Percentiles rank a stretch among this genome's conserved stretches.
phyloP scores from a whole-genome alignment of 1,140 invertebrate species.

The Caerostris extrusa region DNA sequence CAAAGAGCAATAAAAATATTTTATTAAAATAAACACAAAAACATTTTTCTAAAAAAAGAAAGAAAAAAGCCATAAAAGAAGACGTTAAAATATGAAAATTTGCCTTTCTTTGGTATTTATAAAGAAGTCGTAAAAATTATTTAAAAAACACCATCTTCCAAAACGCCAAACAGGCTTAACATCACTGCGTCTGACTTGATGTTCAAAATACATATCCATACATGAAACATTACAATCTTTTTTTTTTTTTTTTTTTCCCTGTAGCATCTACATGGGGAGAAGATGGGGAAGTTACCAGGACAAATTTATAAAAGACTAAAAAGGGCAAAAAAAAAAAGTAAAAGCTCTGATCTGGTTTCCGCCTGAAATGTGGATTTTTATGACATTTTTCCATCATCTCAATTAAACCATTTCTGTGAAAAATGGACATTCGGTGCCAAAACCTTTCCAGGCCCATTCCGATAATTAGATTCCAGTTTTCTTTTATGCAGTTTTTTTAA shows the following conservation, averaged over 20 bases:
- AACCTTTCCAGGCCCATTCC: conserved; percentile 26
- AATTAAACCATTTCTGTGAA: conserved; percentile 50
- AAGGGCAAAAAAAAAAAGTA: not conserved
- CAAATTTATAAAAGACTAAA: not conserved
- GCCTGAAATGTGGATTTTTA: conserved; percentile 17
- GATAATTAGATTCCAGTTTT: conserved; percentile 44
- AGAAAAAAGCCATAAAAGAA: conserved; percentile 4
- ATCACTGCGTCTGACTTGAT: not conserved
- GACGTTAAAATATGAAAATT: not conserved
- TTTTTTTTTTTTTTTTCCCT: not conserved
- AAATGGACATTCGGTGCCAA: conserved; percentile 21
- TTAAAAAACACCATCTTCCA: not conserved
- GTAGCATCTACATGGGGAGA: not conserved
- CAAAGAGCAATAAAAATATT: not conserved
- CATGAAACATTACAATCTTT: not conserved
- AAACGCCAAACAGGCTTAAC: not conserved
- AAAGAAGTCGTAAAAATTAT: not conserved
- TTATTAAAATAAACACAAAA: not conserved
- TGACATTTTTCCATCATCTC: conserved; percentile 40
- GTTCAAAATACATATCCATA: conserved; percentile 1
- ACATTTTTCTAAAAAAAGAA: not conserved
- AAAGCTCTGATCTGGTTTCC: conserved; percentile 5
- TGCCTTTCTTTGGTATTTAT: not conserved
- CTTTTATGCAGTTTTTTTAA: not conserved
- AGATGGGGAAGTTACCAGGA: not conserved